Evolutionary conservation across 1,140 invertebrate species (phyloP), one percentile per base, ranked within the genome.

Genomic region (Drosophila biarmipes): DNA sequence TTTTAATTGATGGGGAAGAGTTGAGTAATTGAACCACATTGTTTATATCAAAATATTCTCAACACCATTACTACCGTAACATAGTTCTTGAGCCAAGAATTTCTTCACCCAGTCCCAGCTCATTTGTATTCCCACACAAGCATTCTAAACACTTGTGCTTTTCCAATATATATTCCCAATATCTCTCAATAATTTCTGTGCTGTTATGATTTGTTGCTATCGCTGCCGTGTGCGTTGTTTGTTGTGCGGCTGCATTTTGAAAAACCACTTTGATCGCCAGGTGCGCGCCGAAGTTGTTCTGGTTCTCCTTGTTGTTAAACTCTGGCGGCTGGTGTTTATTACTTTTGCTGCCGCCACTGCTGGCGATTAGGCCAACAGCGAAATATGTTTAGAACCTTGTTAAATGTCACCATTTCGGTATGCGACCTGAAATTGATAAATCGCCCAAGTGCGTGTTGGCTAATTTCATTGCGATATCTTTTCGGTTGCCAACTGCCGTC

Each of bases 341-440:
- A 31, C 52, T 59, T 34, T 53, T 29, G 24, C 27, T 54, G 46
- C 49, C 48, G 43, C 46, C 11, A 58, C 48, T 64, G 66, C 61
- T 68, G 42, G 63, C 59, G 78, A 80, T 80, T 80, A 76, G 78
- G 72, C 72, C 77, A 75, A 80, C 61, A 80, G 77, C 77, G 55
- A 80, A 69, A 75, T 80, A 76, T 80, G 73, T 87, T 78, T 78
- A 73, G 82, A 87, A 86, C 82, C 82, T 87, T 87, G 84, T 87
- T 86, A 87, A 87, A 84, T 87, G 82, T 87, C 82, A 87, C 75
- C 75, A 76, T 73, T 69, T 58, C 43, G 79, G 82, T 87, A 82
- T 87, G 84, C 80, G 79, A 77, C 79, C 85, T 87, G 84, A 82
- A 86, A 78, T 73, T 86, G 82, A 86, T 87, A 86, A 86, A 87